Evolutionary conservation across 92 coral and sea anemone genomes (phyloP), one percentile per base, ranked within the genome.

Genomic region (Paramuricea clavata): DNA sequence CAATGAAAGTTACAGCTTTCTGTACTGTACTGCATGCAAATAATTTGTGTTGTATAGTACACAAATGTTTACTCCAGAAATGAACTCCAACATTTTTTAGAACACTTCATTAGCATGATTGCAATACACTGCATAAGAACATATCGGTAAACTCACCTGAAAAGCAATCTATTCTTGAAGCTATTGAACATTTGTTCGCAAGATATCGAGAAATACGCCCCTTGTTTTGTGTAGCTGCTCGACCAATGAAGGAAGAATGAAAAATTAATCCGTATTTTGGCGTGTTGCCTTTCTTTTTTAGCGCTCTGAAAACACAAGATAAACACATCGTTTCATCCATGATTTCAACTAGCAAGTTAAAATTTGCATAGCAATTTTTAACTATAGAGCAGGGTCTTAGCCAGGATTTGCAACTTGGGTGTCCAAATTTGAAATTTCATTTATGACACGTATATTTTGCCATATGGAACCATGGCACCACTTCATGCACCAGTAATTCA

Each of bases 261-360:
- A 97, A 97, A 54, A 97, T 97, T 31, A 97, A 92, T 10, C 99
- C 99, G 89, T 97, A 97, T 78, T 97, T 97, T 26, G 99, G 99
- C 0, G 99, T 97, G 87, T 97, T 97, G 22, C 99, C 99, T 74
- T 97, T 97, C 32, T 96, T 96, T 91, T 96, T 96, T 73, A 96
- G 84, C 5, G 99, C 99, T 86, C 99, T 96, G 75, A 10, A 83
- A 76, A 56, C n/a, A 31, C 49, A 16, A 12, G 3, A 21, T 19
- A 17, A 54, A 47, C 54, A 47, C 13, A 47, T 47, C 54, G 19
- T 47, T 54, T 54, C 11, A 54, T 9, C 11, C 8, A 2, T 6
- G 62, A 54, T 54, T 54, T 19, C 1, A 54, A 54, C 22, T 47
- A 10, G 43, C 16, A 17, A 26, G 30, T 8, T 44, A 35, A 34